A percentile compares a stretch with the other conserved stretches of the same genome.
Evolutionary conservation across 2,888 invertebrate genomes (phyloP).

Genomic region (Diploptera punctata): DNA sequence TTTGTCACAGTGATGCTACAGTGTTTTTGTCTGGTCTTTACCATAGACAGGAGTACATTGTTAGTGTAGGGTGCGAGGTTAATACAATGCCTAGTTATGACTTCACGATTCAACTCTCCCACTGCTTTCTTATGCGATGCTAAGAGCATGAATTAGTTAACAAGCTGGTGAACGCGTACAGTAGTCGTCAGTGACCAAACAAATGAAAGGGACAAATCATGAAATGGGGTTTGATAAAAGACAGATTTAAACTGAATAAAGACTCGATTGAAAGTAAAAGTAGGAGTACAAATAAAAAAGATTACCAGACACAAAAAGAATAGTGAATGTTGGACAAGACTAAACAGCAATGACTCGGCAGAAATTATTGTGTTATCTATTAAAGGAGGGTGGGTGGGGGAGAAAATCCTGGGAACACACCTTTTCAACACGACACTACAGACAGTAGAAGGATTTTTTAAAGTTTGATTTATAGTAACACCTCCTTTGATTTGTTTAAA

Average conservation of each 20-base stretch:
- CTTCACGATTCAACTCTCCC: constrained; percentile 1
- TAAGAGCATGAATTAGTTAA: constrained; percentile 27
- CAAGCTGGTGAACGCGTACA: not conserved
- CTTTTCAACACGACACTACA: not conserved
- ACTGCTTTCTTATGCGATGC: not conserved
- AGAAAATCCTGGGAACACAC: not conserved
- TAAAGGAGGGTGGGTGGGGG: not conserved
- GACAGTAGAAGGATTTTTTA: too few species aligned
- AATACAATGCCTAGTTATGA: constrained; percentile 29
- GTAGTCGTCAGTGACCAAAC: constrained; percentile 21
- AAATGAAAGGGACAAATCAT: constrained; percentile 28
- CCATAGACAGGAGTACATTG: too few species aligned
- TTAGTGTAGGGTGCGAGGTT: constrained; percentile 11
- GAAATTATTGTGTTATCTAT: constrained; percentile 16
- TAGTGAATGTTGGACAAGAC: constrained; percentile 13
- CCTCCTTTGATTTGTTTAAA: too few species aligned
- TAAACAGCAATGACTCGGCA: constrained; percentile 18
- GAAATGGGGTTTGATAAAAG: constrained; percentile 30
- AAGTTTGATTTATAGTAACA: too few species aligned
- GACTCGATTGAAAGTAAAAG: constrained; percentile 27
- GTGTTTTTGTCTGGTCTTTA: too few species aligned
- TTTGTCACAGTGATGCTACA: too few species aligned
- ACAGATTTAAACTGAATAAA: constrained; percentile 29
- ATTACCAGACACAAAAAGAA: not conserved
- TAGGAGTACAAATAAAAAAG: constrained; percentile 11